Evolutionary conservation across 2,888 invertebrate genomes (phyloP).

Genomic region (Panopea generosa): DNA sequence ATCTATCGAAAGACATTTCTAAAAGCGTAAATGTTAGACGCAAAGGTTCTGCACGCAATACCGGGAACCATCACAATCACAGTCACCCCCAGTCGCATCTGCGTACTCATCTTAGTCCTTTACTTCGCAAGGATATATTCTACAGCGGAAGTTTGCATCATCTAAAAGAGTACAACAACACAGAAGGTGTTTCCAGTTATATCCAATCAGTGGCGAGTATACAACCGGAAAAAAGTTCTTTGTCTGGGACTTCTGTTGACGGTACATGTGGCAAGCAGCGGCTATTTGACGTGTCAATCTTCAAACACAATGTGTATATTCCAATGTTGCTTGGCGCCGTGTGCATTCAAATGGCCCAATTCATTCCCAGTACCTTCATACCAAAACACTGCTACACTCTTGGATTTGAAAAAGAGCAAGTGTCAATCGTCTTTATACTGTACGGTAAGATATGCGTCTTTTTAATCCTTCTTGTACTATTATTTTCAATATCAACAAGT

Average conservation of each 20-base stretch:
- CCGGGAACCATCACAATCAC: background rate
- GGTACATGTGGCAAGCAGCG: background rate
- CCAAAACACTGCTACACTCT: slow-evolving; percentile 56
- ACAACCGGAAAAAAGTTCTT: no score
- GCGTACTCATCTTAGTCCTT: slow-evolving; percentile 8
- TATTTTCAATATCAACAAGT: no score
- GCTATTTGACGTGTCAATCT: slow-evolving; percentile 35
- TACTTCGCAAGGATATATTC: slow-evolving; percentile 48
- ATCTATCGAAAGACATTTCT: slow-evolving; percentile 10
- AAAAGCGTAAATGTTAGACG: no score
- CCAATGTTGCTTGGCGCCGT: slow-evolving; percentile 58
- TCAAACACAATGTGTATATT: slow-evolving; percentile 54
- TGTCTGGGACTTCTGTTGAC: background rate
- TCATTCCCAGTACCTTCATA: slow-evolving; percentile 66
- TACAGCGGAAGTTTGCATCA: slow-evolving; percentile 47
- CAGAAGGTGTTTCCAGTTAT: slow-evolving; percentile 16
- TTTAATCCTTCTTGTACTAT: no score
- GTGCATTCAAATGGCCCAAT: slow-evolving; percentile 67
- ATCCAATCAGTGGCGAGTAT: no score
- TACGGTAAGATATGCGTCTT: slow-evolving; percentile 50
- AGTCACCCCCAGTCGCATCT: background rate
- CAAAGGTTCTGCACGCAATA: no score
- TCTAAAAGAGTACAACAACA: slow-evolving; percentile 29
- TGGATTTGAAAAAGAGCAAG: slow-evolving; percentile 42
- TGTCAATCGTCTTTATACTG: slow-evolving; percentile 56